Conservation (phyloP, 64 coral and sea anemone species). For the Dendronephthya gigantea region DNA sequence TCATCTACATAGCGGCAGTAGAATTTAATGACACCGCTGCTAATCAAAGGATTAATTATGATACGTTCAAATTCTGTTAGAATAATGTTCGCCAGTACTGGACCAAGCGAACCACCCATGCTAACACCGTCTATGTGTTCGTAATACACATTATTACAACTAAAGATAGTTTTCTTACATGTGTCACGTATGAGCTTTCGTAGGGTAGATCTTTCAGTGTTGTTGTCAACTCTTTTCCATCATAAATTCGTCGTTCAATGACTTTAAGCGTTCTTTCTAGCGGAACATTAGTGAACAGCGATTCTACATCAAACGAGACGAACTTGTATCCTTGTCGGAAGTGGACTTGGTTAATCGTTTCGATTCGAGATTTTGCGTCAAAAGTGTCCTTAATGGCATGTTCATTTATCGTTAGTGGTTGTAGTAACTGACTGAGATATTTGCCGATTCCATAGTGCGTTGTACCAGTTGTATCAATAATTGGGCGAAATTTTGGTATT, state of each 20-base stretch:
- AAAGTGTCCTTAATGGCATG: too few species aligned
- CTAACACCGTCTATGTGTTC: background rate
- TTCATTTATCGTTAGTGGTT: too few species aligned
- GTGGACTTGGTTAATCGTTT: too few species aligned
- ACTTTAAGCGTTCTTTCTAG: background rate
- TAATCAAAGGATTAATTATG: background rate
- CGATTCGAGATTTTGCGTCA: too few species aligned
- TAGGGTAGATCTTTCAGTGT: background rate
- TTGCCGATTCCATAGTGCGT: background rate
- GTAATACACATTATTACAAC: background rate
- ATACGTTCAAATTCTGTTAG: conserved; percentile 20
- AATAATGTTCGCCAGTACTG: conserved; percentile 29
- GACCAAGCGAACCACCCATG: background rate
- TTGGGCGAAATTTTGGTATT: background rate
- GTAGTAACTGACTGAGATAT: too few species aligned
- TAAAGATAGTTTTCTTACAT: background rate
- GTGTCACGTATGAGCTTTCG: background rate
- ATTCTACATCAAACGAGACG: background rate
- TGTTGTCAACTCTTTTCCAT: background rate
- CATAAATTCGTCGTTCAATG: background rate
- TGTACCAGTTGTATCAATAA: background rate
- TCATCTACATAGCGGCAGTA: conserved; percentile 28
- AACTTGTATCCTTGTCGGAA: background rate
- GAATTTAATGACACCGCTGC: background rate
- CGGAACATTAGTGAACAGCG: background rate